These are phyloP conservation scores for Arctopsyche grandis DNA, from an alignment of 1,140 invertebrate species.

Conservation along the genomic window DNA sequence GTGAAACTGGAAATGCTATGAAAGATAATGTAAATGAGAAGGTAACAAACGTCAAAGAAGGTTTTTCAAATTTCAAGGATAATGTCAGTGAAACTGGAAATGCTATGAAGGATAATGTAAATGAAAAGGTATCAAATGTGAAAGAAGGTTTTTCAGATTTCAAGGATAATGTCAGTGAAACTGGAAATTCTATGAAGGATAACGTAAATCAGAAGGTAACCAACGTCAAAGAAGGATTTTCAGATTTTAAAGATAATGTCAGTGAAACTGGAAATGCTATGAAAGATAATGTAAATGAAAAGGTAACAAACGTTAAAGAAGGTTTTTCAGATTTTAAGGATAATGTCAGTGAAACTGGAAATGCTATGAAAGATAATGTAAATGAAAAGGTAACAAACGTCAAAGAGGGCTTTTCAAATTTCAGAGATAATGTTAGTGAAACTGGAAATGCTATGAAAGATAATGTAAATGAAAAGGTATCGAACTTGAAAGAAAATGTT, in stretches of 20 bases:
- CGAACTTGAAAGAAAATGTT: constrained; percentile 5
- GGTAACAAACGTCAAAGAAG: too few species aligned
- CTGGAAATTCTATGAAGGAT: not conserved
- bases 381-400: not conserved
- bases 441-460: too few species aligned
- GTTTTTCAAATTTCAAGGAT: not conserved
- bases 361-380: not conserved
- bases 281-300: not conserved
- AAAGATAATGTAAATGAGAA: constrained; percentile 4
- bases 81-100: not conserved
- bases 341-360: not conserved
- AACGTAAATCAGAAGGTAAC: constrained; percentile 5
- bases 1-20: not conserved
- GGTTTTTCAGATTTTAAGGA: too few species aligned
- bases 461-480: not conserved
- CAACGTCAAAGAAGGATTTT: not conserved
- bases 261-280: constrained; percentile 2
- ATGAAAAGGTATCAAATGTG: too few species aligned
- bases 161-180: not conserved
- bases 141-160: too few species aligned
- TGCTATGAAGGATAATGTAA: constrained; percentile 18
- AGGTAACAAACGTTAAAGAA: not conserved
- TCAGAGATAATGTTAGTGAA: too few species aligned
- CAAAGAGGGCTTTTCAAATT: not conserved
- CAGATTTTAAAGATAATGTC: too few species aligned